Conservation (phyloP, 2,113 vertebrate genomes). For the Rutilus rutilus region DNA sequence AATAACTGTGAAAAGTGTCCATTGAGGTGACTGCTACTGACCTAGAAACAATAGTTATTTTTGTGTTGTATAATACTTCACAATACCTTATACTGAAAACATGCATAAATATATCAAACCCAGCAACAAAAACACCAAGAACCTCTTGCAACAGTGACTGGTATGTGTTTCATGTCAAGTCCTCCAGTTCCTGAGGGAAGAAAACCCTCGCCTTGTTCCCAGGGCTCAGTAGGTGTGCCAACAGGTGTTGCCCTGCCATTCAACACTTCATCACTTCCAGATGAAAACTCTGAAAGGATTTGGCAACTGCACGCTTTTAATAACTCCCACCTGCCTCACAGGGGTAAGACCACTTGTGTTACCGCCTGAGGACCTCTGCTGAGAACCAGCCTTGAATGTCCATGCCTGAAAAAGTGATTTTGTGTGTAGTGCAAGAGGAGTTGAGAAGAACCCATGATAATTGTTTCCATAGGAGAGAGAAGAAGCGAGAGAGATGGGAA, state of each 20-base stretch:
- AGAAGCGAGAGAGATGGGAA: not conserved
- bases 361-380: not conserved
- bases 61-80: not conserved
- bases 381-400: not conserved
- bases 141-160: not conserved
- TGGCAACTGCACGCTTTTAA: constrained; percentile 50
- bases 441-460: not conserved
- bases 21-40: not conserved
- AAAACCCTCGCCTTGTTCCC: constrained; percentile 18
- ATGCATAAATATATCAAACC: not conserved
- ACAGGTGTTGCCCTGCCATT: constrained; percentile 51
- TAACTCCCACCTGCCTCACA: constrained; percentile 52
- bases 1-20: not conserved
- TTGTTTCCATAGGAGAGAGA: not conserved
- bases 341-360: constrained; percentile 2
- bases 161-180: not conserved
- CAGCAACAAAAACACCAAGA: not conserved
- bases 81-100: not conserved
- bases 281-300: constrained; percentile 48
- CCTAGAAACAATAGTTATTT: not conserved
- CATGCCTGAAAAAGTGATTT: constrained; percentile 17
- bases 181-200: constrained; percentile 27
- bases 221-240: constrained; percentile 9
- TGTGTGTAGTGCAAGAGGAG: not conserved
- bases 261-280: constrained; percentile 51